A percentile compares a stretch with the other conserved stretches of the same genome.
Evolutionary conservation across 2,113 vertebrate species (phyloP).

Genomic region (Cranoglanis bouderius): DNA sequence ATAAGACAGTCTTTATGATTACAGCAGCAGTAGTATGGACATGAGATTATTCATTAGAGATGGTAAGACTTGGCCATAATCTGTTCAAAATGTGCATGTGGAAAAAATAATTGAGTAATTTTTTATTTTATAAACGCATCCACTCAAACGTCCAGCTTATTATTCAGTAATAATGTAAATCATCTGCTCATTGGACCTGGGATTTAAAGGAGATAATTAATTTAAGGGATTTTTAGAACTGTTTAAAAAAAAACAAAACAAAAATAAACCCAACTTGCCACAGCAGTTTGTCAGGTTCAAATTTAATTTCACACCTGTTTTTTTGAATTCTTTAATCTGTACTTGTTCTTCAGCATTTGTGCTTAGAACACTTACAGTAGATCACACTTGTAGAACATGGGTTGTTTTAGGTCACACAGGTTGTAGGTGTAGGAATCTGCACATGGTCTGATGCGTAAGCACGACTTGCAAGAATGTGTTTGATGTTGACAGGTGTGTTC

Average conservation of each 20-base stretch:
- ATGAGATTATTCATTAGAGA: neutral
- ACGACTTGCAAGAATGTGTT: neutral
- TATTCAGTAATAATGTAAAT: neutral
- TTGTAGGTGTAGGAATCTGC: neutral
- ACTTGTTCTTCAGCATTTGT: neutral
- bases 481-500: slow-evolving; percentile 15
- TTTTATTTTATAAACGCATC: neutral
- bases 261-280: neutral
- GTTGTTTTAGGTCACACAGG: neutral
- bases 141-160: neutral
- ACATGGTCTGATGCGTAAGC: neutral
- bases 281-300: neutral
- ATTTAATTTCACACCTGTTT: neutral
- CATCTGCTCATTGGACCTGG: neutral
- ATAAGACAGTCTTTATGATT: neutral
- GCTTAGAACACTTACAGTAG: too few species aligned
- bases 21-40: neutral
- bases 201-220: neutral
- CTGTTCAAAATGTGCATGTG: neutral
- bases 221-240: neutral
- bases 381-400: neutral
- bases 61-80: neutral
- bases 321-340: neutral
- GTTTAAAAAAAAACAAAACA: neutral
- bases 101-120: neutral